Percentiles rank a stretch among this genome's conserved stretches.
phyloP scores from a whole-genome alignment of 2,797 vertebrate genomes.

The Cacajao melanocephalus region DNA sequence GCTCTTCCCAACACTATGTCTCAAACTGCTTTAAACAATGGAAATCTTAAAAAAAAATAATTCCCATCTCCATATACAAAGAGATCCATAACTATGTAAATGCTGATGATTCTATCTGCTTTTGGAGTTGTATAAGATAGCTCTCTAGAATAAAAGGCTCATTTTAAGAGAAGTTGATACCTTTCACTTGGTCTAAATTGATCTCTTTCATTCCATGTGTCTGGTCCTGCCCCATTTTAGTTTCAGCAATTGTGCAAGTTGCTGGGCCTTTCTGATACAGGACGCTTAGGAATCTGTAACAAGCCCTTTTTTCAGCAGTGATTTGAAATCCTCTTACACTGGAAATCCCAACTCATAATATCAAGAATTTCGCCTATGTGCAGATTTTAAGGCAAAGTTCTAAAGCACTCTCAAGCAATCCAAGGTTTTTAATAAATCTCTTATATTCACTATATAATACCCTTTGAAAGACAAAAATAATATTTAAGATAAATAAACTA shows the following conservation, averaged over 20 bases:
- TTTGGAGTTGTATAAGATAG: not conserved
- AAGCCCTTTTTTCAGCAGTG: conserved; percentile 20
- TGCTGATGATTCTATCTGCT: not conserved
- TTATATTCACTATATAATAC: not conserved
- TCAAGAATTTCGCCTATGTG: conserved; percentile 68
- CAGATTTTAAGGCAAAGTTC: conserved; percentile 59
- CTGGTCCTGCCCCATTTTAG: not conserved
- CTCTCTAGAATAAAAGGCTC: not conserved
- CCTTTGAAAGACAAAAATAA: conserved; percentile 58
- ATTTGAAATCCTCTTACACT: conserved; percentile 70
- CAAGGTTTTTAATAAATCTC: conserved; percentile 71
- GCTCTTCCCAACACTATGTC: not conserved
- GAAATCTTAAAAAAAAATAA: not conserved
- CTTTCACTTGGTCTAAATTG: conserved; percentile 29
- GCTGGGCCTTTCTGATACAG: conserved; percentile 22
- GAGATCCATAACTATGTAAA: not conserved
- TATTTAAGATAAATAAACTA: conserved; percentile 68
- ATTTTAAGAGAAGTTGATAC: not conserved
- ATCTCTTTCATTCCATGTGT: not conserved
- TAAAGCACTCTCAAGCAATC: conserved; percentile 52
- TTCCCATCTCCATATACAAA: not conserved
- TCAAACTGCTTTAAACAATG: not conserved
- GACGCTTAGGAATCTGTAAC: not conserved
- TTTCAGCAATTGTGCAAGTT: not conserved
- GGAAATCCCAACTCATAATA: conserved; percentile 68